A percentile compares a stretch with the other conserved stretches of the same genome.
Evolutionary conservation across 2,797 vertebrate genomes (phyloP).

Genomic region (Platalea minor): DNA sequence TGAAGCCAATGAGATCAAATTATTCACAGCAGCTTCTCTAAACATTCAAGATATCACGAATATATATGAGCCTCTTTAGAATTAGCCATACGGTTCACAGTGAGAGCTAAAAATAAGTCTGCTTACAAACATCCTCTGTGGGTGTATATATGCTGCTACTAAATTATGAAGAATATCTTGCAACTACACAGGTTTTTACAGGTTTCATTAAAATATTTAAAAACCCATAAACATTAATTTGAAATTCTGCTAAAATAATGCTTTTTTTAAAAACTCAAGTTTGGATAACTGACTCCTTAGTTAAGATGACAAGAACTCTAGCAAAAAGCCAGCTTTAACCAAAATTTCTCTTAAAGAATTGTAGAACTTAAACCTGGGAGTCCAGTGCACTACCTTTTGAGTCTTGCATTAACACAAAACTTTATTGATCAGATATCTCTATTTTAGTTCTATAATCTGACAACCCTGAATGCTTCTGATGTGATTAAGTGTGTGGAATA

Average conservation of each 20-base stretch:
- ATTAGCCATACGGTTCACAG: neutral
- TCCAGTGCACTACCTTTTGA: neutral
- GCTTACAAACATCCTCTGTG: neutral
- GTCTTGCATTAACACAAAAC: neutral
- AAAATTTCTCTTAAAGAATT: neutral
- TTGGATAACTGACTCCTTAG: neutral
- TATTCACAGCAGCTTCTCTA: neutral
- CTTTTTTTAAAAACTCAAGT: neutral
- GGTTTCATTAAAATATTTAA: neutral
- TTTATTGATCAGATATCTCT: neutral
- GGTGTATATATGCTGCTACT: neutral
- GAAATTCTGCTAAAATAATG: neutral
- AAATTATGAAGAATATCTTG: neutral
- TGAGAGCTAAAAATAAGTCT: neutral
- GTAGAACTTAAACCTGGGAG: neutral
- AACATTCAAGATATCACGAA: neutral
- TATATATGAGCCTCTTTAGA: neutral
- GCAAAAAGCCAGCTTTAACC: neutral
- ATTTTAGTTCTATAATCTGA: neutral
- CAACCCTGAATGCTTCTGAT: neutral
- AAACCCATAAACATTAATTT: neutral
- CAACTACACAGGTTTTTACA: neutral
- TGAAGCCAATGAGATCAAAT: neutral
- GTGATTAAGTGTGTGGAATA: neutral
- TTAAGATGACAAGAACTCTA: neutral